Conservation (phyloP, 2,888 invertebrate genomes). For the Agriopis leucophaearia region DNA sequence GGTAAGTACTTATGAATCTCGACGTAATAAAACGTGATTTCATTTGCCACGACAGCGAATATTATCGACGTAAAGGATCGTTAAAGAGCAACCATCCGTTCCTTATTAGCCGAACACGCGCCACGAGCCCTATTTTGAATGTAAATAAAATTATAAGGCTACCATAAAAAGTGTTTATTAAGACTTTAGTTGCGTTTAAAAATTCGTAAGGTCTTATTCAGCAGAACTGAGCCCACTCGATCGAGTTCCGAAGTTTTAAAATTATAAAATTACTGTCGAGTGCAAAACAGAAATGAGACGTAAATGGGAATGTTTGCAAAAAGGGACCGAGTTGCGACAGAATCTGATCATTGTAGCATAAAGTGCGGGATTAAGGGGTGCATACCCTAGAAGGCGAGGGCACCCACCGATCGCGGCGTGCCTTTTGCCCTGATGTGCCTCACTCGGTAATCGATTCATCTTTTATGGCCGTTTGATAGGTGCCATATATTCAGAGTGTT, state of each 20-base stretch:
- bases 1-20: conserved; percentile 64
- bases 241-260: conserved; percentile 77
- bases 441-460: conserved; percentile 70
- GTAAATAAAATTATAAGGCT: conserved; percentile 81
- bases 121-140: conserved; percentile 77
- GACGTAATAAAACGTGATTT: conserved; percentile 71
- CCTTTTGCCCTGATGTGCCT: conserved; percentile 42
- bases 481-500: conserved; percentile 58
- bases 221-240: conserved; percentile 65
- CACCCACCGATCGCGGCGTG: conserved; percentile 36
- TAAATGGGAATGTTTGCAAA: conserved; percentile 77
- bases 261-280: conserved; percentile 77
- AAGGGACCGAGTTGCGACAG: conserved; percentile 68
- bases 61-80: conserved; percentile 71
- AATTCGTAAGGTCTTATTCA: conserved; percentile 84
- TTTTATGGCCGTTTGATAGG: conserved; percentile 71
- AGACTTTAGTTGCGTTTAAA: conserved; percentile 82
- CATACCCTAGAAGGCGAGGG: conserved; percentile 59
- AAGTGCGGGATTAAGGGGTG: conserved; percentile 73
- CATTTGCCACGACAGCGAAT: conserved; percentile 68
- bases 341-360: conserved; percentile 74
- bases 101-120: conserved; percentile 83
- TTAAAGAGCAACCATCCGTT: conserved; percentile 75
- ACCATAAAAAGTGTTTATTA: conserved; percentile 83
- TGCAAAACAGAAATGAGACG: conserved; percentile 73